Evolutionary conservation across 2,797 vertebrate species (phyloP), one percentile per base, ranked within the genome.

Genomic region (Gobionotothen gibberifrons): DNA sequence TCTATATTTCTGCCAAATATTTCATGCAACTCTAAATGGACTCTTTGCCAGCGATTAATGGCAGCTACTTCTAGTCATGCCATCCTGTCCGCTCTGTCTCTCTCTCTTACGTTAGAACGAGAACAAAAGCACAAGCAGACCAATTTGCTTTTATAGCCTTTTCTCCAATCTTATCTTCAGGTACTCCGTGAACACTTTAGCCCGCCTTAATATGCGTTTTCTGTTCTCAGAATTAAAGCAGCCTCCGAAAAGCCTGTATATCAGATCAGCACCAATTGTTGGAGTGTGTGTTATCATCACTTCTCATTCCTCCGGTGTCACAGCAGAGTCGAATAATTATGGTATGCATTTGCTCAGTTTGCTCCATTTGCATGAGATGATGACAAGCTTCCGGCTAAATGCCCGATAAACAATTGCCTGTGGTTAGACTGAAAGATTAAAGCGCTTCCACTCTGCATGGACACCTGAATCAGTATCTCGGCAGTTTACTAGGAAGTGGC

Each of bases 401-500:
- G 71, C 51, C 55, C 2, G 60, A 83, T 84, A 82, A 74, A 79
- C 44, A 61, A 66, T 52, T 81, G 64, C 22, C 53, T 22, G 39
- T 21, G 63, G 81, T 71, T 52, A 44, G 22, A 44, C 21, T 29
- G 15, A 29, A 61, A 66, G 42, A 72, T 70, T 70, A 59, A 4
- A 47, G 48, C 0, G 15, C 46, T 61, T 75, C 72, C 42, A 46
- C 59, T 72, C 19, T 85, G 78, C 69, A 81, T 88, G 85, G 89
- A 87, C 87, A 83, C 76, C 86, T 80, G 39, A 79, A 70, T 68
- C 67, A 74, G 70, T 29, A 57, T 26, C 54, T 57, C 83, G 72
- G 71, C 68, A 81, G 82, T 77, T 79, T 93, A 79, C 89, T 85
- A 89, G 86, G 86, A 95, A 82, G 90, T 85, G 83, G 87, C 89